Evolutionary conservation across 1,140 invertebrate species (phyloP), one percentile per base, ranked within the genome.

Genomic region (Cepaea nemoralis): DNA sequence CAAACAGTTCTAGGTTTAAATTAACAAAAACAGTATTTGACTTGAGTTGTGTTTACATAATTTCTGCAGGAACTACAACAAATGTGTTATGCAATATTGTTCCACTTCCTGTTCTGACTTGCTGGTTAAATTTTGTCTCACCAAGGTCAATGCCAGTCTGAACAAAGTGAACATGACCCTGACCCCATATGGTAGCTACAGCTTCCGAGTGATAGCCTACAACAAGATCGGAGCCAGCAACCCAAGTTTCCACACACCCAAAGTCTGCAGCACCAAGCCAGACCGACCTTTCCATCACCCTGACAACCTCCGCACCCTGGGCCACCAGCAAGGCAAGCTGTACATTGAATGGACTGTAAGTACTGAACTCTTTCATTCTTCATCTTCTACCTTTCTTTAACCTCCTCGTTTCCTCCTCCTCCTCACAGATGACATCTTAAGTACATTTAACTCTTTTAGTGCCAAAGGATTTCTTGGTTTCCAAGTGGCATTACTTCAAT

Each of bases 211-310:
- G 0, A 93, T 97, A 66, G 97, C 98, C 0, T 94, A 94, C 88
- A 99, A 99, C 91, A 97, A 97, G 92, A 97, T 99, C 86, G 98
- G 98, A 0, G 77, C 82, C 27, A 90, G 89, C 84, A 83, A 86
- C 19, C 86, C 88, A 0, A 90, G 89, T 77, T 82, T 81, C 50
- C 88, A 84, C 22, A 86, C 87, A 14, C 35, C 22, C 1, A 84
- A 63, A 2, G 66, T 85, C 95, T 90, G 92, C 93, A 77, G 71
- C 19, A 87, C 86, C 14, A 85, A 89, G 39, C 94, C 95, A 82
- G 96, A 96, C 90, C 95, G 97, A 78, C 98, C 98, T 0, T 94
- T 94, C 85, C 97, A 96, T 92, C 99, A 99, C 93, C 98, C 98
- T 0, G 95, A 96, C 80, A 97, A 98, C 90, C 97, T 99, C 0